Evolutionary conservation across 2,888 invertebrate species (phyloP), one percentile per base, ranked within the genome.

Genomic region (Cremastobaeus sp.): DNA sequence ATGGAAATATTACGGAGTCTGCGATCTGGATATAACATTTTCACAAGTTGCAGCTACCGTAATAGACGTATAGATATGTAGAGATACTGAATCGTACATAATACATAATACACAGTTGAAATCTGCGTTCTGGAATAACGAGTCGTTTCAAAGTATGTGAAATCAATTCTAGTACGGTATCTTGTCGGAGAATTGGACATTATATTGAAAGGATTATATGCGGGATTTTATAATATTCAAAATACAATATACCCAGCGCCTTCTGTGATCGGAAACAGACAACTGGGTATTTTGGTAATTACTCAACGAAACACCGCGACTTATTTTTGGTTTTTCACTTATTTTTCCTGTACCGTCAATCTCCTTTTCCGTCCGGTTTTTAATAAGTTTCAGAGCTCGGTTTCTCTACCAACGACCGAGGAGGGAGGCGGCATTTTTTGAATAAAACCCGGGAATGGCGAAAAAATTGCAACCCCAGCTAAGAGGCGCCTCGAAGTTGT

Each of bases 91-190:
- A 2, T 5, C 1, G 4, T 14, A 43, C 25, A 47, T 41, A 21
- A 39, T 34, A 55, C 35, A 43, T 34, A 37, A 50, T 47, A 15
- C 15, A 39, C 28, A 28, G 18, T 20, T 48, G 41, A 48, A 62
- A 39, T 50, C 41, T 30, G 11, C 15, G n/a, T 39, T n/a, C 30
- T 2, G 5, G 28, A 62, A 62, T 62, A 62, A 62, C 50, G 39
- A 62, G 17, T 17, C 45, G 37, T 25, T 18, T 11, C 1, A 32
- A 50, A 41, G 48, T 14, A 11, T n/a, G n/a, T n/a, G n/a, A 17
- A 62, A 62, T 62, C 60, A 50, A 62, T 62, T n/a, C 21, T 15
- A 35, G 35, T 15, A 15, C 21, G 25, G 30, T 28, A 50, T 11
- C 41, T 50, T 20, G 41, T 11, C 21, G 34, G 32, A 9, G 34